phyloP scores from a whole-genome alignment of 2,113 vertebrate genomes.

The Eurystomus gularis region DNA sequence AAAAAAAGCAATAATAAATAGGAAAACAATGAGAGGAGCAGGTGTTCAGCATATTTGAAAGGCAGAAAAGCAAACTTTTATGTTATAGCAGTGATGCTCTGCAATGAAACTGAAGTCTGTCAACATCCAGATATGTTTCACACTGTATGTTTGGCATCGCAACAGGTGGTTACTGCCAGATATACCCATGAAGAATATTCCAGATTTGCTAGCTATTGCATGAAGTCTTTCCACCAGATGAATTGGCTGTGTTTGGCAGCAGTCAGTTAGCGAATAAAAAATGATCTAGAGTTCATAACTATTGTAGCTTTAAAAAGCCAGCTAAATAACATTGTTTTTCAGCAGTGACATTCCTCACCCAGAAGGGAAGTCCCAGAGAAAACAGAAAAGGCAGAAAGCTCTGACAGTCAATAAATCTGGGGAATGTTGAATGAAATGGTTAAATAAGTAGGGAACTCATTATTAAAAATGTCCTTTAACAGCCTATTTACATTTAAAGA shows the following conservation, averaged over 20 bases:
- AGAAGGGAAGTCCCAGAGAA: slow-evolving; percentile 24
- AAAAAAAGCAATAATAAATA: slow-evolving; percentile 26
- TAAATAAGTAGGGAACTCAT: slow-evolving; percentile 37
- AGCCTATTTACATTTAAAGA: slow-evolving; percentile 38
- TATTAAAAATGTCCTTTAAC: slow-evolving; percentile 50
- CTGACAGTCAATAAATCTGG: slow-evolving; percentile 54
- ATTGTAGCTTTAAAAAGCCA: slow-evolving; percentile 45
- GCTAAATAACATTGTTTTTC: slow-evolving; percentile 56
- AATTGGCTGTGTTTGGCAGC: slow-evolving; percentile 59
- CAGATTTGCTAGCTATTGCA: slow-evolving; percentile 52
- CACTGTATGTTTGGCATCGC: slow-evolving; percentile 47
- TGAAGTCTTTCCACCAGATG: slow-evolving; percentile 43
- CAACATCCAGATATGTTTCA: slow-evolving; percentile 65
- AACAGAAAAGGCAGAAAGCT: slow-evolving; percentile 34
- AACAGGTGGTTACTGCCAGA: slow-evolving; percentile 65
- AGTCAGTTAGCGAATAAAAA: slow-evolving; percentile 53
- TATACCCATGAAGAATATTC: slow-evolving; percentile 51
- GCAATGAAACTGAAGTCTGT: slow-evolving; percentile 59
- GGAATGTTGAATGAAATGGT: slow-evolving; percentile 46
- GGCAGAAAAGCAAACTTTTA: slow-evolving; percentile 61
- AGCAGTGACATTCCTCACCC: slow-evolving; percentile 43
- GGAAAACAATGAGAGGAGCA: slow-evolving; percentile 41
- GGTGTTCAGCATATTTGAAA: slow-evolving; percentile 57
- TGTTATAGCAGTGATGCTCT: slow-evolving; percentile 34
- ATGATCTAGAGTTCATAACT: slow-evolving; percentile 51